Evolutionary conservation across 2,888 invertebrate species (phyloP).

Genomic region (Clusia tigrina): DNA sequence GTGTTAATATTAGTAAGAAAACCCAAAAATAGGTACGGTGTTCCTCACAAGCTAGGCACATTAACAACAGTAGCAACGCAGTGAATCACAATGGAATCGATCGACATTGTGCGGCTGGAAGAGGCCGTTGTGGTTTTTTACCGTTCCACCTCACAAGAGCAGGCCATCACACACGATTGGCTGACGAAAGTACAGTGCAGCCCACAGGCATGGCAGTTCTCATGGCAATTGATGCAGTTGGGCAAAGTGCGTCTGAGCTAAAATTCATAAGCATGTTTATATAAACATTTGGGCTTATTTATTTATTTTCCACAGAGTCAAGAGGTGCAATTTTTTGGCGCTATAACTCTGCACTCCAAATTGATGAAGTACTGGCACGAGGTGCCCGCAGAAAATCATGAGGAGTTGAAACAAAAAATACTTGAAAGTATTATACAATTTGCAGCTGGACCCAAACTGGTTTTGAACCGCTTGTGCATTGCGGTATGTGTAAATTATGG

Average conservation of each 20-base stretch:
- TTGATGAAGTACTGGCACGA: slow-evolving; percentile 88
- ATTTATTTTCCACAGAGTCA: slow-evolving; percentile 70
- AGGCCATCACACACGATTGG: slow-evolving; percentile 85
- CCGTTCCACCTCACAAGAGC: slow-evolving; percentile 68
- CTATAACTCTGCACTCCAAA: slow-evolving; percentile 88
- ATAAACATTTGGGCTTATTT: background rate
- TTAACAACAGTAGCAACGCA: background rate
- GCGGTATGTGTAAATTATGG: slow-evolving; percentile 68
- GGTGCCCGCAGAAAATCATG: slow-evolving; percentile 81
- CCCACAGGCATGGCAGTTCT: slow-evolving; percentile 90
- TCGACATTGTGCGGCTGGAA: slow-evolving; percentile 60
- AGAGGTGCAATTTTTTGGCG: slow-evolving; percentile 94
- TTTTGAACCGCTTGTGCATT: slow-evolving; percentile 86
- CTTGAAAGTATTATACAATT: slow-evolving; percentile 80
- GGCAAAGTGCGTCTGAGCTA: slow-evolving; percentile 72
- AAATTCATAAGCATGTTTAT: slow-evolving; percentile 6
- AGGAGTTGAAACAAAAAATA: slow-evolving; percentile 78
- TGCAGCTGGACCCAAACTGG: slow-evolving; percentile 83
- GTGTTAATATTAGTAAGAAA: background rate
- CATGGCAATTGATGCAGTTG: slow-evolving; percentile 86
- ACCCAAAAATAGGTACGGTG: too few species aligned
- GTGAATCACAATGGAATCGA: slow-evolving; percentile 49
- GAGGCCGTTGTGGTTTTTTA: slow-evolving; percentile 63
- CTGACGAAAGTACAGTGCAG: slow-evolving; percentile 85
- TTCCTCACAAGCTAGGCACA: too few species aligned